Conservation (phyloP, 2,888 invertebrate genomes). For the Dicyrtomina minuta region DNA sequence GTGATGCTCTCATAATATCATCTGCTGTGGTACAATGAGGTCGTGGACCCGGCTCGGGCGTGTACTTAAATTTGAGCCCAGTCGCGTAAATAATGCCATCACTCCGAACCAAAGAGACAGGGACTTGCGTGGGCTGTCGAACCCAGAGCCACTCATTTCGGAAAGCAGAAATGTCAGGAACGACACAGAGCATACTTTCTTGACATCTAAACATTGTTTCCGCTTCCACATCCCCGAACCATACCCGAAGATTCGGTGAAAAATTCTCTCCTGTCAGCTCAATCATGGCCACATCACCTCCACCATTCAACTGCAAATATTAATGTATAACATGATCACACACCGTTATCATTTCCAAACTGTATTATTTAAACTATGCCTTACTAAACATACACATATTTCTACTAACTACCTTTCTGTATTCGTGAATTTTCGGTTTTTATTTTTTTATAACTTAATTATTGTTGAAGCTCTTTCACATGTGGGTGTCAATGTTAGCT, state of each 20-base stretch:
- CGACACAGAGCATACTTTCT: slow-evolving; percentile 61
- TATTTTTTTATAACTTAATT: too few species aligned
- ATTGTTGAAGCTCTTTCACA: too few species aligned
- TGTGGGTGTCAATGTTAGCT: too few species aligned
- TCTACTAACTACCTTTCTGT: too few species aligned
- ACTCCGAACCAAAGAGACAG: slow-evolving; percentile 62
- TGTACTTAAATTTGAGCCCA: slow-evolving; percentile 62
- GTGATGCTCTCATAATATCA: slow-evolving; percentile 65
- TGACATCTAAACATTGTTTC: slow-evolving; percentile 61
- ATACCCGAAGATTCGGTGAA: slow-evolving; percentile 60
- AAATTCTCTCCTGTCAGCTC: slow-evolving; percentile 62
- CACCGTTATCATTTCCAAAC: too few species aligned
- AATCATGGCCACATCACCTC: slow-evolving; percentile 62
- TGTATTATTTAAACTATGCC: too few species aligned
- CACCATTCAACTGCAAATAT: slow-evolving; percentile 60
- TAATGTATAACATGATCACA: too few species aligned
- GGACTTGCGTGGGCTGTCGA: slow-evolving; percentile 60
- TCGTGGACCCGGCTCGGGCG: slow-evolving; percentile 62
- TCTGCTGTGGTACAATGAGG: slow-evolving; percentile 82
- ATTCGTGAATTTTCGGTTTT: too few species aligned
- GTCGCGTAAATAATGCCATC: slow-evolving; percentile 64
- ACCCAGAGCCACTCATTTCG: slow-evolving; percentile 59
- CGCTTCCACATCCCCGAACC: slow-evolving; percentile 64
- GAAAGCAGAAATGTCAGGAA: slow-evolving; percentile 62
- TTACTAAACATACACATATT: too few species aligned